Conservation (phyloP, 2,113 vertebrate genomes). For the Gymnobelideus leadbeateri region DNA sequence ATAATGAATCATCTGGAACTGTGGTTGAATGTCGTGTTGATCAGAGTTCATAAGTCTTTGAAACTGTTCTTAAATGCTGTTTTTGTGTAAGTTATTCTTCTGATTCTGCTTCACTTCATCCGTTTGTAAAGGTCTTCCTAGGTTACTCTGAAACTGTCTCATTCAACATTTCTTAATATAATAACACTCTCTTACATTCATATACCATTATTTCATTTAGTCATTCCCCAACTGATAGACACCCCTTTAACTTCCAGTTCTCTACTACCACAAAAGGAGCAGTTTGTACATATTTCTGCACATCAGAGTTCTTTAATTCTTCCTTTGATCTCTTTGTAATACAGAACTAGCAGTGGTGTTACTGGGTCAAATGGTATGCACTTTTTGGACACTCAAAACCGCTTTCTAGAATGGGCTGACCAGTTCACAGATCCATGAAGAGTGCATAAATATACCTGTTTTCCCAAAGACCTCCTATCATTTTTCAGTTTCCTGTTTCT, state of each 20-base stretch:
- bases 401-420: too few relatives aligned
- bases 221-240: not conserved
- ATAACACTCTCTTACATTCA: not conserved
- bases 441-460: too few relatives aligned
- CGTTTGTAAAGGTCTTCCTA: not conserved
- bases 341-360: too few relatives aligned
- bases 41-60: not conserved
- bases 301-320: not conserved
- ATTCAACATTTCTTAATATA: not conserved
- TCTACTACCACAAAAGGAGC: not conserved
- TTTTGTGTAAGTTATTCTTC: not conserved
- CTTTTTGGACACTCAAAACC: too few relatives aligned
- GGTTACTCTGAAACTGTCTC: not conserved
- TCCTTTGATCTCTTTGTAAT: not conserved
- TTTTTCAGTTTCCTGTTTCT: too few relatives aligned
- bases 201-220: not conserved
- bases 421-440: too few relatives aligned
- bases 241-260: not conserved
- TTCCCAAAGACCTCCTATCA: too few relatives aligned
- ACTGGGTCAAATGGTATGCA: too few relatives aligned
- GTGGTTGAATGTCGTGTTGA: not conserved
- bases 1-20: not conserved
- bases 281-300: not conserved
- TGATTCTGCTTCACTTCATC: not conserved
- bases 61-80: not conserved